A percentile compares a stretch with the other conserved stretches of the same genome.
Conservation (phyloP, 2,888 invertebrate species). For the Sarcophaga rosellei region DNA sequence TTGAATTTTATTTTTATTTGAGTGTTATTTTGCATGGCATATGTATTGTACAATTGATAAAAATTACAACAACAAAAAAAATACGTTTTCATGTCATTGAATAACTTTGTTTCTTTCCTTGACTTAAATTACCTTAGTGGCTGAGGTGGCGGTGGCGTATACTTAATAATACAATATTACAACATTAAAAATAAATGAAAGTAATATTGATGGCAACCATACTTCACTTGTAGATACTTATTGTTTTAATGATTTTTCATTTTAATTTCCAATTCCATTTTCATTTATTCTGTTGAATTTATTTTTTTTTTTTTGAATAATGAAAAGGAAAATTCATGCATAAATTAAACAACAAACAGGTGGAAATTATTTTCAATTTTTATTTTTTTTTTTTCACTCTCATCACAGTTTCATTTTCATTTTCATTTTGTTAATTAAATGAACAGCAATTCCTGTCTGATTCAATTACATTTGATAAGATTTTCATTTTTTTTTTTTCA, state of each 20-base stretch:
- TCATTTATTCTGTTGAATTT: too few relatives aligned
- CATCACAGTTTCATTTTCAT: background rate
- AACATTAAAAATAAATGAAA: background rate
- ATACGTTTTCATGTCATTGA: background rate
- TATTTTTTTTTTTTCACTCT: background rate
- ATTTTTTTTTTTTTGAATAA: too few relatives aligned
- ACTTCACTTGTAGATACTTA: too few relatives aligned
- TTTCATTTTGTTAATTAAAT: background rate
- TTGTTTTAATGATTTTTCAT: too few relatives aligned
- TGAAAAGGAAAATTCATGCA: background rate
- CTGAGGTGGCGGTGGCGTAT: slow-evolving; percentile 7
- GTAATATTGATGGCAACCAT: background rate
- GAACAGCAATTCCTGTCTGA: slow-evolving; percentile 1
- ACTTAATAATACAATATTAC: slow-evolving; percentile 9
- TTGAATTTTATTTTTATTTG: too few relatives aligned
- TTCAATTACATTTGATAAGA: background rate
- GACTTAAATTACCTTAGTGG: too few relatives aligned
- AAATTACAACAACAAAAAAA: background rate
- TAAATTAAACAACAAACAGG: background rate
- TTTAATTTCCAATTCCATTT: too few relatives aligned
- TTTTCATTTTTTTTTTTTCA: background rate
- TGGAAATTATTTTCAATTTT: background rate
- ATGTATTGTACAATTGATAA: too few relatives aligned
- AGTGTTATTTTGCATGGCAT: too few relatives aligned
- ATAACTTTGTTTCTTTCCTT: background rate